Evolutionary conservation across 2,113 vertebrate genomes (phyloP), one percentile per base, ranked within the genome.

Genomic region (Eretmochelys imbricata): DNA sequence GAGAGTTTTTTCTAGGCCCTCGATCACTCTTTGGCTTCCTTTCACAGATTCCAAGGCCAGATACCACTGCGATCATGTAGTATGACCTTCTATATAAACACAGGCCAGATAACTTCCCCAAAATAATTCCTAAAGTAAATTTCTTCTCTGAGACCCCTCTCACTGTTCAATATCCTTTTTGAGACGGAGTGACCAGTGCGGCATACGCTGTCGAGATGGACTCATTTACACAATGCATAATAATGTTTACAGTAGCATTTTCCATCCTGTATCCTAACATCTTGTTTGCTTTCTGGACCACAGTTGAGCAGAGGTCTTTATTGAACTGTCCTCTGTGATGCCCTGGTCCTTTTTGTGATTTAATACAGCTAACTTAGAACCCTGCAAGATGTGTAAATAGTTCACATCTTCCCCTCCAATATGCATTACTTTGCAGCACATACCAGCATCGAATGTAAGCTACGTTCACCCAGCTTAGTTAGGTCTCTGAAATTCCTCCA

Each of bases 271-370:
- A 94, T 82, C 95, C 93, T 84, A 62, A 84, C 4, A 42, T 93
- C 95, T 97, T 96, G 96, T 0, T 2, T 95, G 91, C 50, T 72
- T 91, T 93, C 84, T 91, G 90, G 96, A 91, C 84, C 84, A 49
- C 42, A 80, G 80, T 59, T 93, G 86, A 87, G 54, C 55, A 84
- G 51, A 49, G 90, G 89, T 76, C n/a, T 84, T 85, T 84, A 90
- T 16, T 31, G 59, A 17, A n/a, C 94, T 84, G 87, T 49, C 93
- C 84, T 82, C 86, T 80, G 35, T 65, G 89, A 93, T 57, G 85
- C 17, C 16, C 53, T 0, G 0, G 54, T 83, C 86, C 62, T n/a
- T 69, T 69, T 69, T n/a, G 62, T 94, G 59, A 91, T 89, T 91
- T 89, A 89, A 69, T 5, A 59, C 17, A 83, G 88, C 17, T 49